Evolutionary conservation across 2,797 vertebrate species (phyloP).

Genomic region (Gymnodraco acuticeps): DNA sequence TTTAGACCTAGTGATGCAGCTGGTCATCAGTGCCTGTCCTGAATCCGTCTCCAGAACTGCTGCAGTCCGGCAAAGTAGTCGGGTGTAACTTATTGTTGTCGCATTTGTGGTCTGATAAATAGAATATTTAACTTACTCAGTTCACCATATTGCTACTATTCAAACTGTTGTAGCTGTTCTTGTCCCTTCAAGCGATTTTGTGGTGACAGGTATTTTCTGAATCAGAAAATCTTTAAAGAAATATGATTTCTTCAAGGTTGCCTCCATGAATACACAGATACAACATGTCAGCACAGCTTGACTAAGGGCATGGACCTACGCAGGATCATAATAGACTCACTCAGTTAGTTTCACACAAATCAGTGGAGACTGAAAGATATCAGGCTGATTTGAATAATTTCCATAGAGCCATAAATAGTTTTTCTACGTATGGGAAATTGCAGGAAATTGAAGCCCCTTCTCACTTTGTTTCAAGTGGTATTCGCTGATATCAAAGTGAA

Average conservation of each 20-base stretch:
- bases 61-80: too few relatives aligned
- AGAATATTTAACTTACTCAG: too few relatives aligned
- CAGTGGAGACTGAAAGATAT: not conserved
- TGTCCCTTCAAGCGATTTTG: too few relatives aligned
- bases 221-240: not conserved
- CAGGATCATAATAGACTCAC: not conserved
- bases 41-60: too few relatives aligned
- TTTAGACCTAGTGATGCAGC: too few relatives aligned
- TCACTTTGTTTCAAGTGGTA: conserved; percentile 16
- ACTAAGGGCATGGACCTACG: conserved; percentile 10
- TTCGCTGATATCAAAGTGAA: conserved; percentile 22
- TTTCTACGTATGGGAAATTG: not conserved
- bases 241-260: not conserved
- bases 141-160: too few relatives aligned
- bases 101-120: too few relatives aligned
- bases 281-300: not conserved
- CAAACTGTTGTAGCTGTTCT: too few relatives aligned
- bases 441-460: not conserved
- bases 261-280: not conserved
- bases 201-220: not conserved
- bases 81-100: too few relatives aligned
- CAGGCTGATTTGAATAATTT: not conserved
- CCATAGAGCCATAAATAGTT: not conserved
- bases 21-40: too few relatives aligned
- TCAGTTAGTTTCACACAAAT: conserved; percentile 8